These are phyloP conservation scores for Typhlichthys eigenmanni DNA, from an alignment of 2,797 vertebrate species.

Conservation along the genomic window DNA sequence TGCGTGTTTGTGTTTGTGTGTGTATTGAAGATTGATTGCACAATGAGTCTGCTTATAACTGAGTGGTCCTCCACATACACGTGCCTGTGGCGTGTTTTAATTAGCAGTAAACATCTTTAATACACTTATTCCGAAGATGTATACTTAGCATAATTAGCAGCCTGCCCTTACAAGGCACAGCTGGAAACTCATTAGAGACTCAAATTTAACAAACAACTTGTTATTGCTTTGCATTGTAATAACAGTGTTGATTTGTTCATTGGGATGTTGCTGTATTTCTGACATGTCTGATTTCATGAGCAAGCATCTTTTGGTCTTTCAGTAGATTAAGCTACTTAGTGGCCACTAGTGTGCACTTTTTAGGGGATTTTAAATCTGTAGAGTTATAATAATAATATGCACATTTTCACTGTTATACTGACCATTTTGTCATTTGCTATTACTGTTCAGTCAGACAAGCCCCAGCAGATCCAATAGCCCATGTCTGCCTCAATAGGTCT, in stretches of 20 bases:
- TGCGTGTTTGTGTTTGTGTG: neutral
- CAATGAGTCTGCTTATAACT: neutral
- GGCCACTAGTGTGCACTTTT: neutral
- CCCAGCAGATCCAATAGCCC: slow-evolving; percentile 33
- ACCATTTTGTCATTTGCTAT: slow-evolving; percentile 31
- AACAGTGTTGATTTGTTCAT: neutral
- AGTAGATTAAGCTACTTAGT: slow-evolving; percentile 17
- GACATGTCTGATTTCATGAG: neutral
- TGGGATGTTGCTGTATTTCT: neutral
- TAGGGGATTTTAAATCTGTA: neutral
- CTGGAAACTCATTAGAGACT: neutral
- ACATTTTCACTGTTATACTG: slow-evolving; percentile 32
- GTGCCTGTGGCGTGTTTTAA: neutral
- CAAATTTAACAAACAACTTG: neutral
- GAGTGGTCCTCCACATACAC: neutral
- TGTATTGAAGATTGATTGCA: slow-evolving; percentile 1
- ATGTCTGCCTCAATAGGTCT: slow-evolving; percentile 26
- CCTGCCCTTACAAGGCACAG: neutral
- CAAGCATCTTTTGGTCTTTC: neutral
- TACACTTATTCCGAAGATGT: neutral
- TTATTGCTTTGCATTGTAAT: neutral
- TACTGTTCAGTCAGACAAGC: slow-evolving; percentile 30
- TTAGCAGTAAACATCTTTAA: slow-evolving; percentile 15
- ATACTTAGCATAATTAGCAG: neutral
- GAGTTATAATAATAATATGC: slow-evolving; percentile 21